These are phyloP conservation scores for Hippopotamyrus pictus DNA, from an alignment of 2,797 vertebrate genomes.

Conservation along the genomic window DNA sequence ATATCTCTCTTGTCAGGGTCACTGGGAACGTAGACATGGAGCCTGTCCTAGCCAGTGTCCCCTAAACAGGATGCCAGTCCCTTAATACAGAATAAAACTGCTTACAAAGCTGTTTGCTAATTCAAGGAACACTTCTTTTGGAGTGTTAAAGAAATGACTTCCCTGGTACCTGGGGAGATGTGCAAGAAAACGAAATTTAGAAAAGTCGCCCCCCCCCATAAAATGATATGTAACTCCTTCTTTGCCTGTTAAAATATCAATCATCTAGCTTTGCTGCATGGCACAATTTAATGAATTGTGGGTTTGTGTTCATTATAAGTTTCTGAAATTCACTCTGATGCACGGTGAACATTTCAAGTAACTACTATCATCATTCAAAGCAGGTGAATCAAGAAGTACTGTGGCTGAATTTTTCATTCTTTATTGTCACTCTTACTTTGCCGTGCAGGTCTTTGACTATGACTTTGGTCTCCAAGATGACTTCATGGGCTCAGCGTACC, in stretches of 20 bases:
- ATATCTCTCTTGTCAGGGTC: background rate
- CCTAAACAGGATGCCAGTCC: background rate
- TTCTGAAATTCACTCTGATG: background rate
- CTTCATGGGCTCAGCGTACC: constrained; percentile 89
- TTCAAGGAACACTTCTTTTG: background rate
- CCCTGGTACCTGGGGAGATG: background rate
- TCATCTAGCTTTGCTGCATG: background rate
- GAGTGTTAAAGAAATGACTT: background rate
- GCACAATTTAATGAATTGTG: background rate
- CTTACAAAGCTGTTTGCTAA: background rate
- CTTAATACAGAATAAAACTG: background rate
- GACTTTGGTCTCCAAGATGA: constrained; percentile 97
- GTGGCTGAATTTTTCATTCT: background rate
- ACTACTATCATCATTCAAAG: background rate
- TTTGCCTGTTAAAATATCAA: background rate
- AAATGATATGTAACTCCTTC: background rate
- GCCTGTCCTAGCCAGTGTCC: background rate
- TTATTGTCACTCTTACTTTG: background rate
- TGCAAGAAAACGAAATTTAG: background rate
- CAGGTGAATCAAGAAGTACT: background rate
- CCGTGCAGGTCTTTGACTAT: constrained; percentile 85
- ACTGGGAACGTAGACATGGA: background rate
- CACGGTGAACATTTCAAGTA: background rate
- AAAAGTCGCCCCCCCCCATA: background rate
- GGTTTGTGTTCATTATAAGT: background rate